These are phyloP conservation scores for Diplodus sargus DNA, from an alignment of 2,797 vertebrate genomes.

Conservation along the genomic window DNA sequence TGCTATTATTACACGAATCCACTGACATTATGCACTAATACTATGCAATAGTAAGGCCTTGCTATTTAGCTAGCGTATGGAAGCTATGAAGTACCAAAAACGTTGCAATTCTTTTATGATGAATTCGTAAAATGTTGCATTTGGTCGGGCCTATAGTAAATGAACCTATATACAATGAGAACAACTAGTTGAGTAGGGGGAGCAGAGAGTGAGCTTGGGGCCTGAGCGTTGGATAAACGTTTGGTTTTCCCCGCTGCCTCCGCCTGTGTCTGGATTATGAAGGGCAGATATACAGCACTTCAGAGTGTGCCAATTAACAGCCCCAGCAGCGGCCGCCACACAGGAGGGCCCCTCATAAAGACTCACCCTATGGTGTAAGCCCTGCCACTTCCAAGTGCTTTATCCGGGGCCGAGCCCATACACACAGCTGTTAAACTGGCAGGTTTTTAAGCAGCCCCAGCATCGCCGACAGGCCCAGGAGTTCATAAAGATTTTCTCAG, in stretches of 20 bases:
- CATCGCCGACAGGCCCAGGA: conserved; percentile 77
- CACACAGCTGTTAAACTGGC: conserved; percentile 86
- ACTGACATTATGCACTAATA: not conserved
- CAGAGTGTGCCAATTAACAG: conserved; percentile 87
- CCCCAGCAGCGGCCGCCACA: conserved; percentile 79
- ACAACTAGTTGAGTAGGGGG: conserved; percentile 30
- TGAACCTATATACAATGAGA: conserved; percentile 16
- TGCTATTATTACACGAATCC: conserved; percentile 3
- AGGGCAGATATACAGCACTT: conserved; percentile 84
- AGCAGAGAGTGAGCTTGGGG: conserved; percentile 45
- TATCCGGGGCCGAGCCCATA: conserved; percentile 78
- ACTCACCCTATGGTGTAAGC: conserved; percentile 82
- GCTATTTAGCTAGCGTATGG: not conserved
- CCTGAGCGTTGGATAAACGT: conserved; percentile 78
- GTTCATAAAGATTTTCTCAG: conserved; percentile 86
- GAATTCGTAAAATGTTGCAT: conserved; percentile 25
- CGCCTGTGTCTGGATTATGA: conserved; percentile 82
- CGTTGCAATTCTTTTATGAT: conserved; percentile 23
- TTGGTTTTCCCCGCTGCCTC: conserved; percentile 77
- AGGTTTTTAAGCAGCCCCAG: conserved; percentile 80
- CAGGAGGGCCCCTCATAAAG: conserved; percentile 85
- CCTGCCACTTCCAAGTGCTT: conserved; percentile 80
- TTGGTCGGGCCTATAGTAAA: conserved; percentile 12
- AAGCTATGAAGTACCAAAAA: conserved; percentile 19
- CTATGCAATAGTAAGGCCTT: not conserved